A percentile compares a stretch with the other conserved stretches of the same genome.
Evolutionary conservation across 2,888 invertebrate genomes (phyloP).

Genomic region (Heliconius charithonia): DNA sequence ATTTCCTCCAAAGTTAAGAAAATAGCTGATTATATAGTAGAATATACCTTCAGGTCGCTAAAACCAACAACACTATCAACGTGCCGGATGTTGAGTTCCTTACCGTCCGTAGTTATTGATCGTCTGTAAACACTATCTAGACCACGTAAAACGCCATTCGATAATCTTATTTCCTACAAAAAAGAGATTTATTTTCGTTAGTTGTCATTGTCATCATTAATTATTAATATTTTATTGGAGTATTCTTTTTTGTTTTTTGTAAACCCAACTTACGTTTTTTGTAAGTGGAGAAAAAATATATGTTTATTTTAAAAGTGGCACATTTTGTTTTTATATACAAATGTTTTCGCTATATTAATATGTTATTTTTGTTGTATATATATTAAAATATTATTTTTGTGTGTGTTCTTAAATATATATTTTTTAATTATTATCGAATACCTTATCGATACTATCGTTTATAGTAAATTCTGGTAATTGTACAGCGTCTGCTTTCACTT

Average conservation of each 20-base stretch:
- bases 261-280: no score
- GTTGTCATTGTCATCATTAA: neutral
- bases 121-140: slow-evolving; percentile 66
- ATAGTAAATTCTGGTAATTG: slow-evolving; percentile 49
- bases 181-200: neutral
- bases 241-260: no score
- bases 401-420: no score
- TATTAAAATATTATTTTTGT: neutral
- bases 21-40: neutral
- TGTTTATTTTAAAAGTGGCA: neutral
- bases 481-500: slow-evolving; percentile 48
- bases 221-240: neutral
- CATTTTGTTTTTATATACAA: neutral
- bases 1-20: neutral
- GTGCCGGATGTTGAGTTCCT: slow-evolving; percentile 49
- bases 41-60: slow-evolving; percentile 65
- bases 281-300: neutral
- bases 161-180: slow-evolving; percentile 47
- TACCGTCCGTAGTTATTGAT: slow-evolving; percentile 60
- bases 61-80: slow-evolving; percentile 65
- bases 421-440: slow-evolving; percentile 32
- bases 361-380: neutral
- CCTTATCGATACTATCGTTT: slow-evolving; percentile 47
- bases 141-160: slow-evolving; percentile 60
- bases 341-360: neutral